A percentile compares a stretch with the other conserved stretches of the same genome.
phyloP scores from a whole-genome alignment of 2,113 vertebrate genomes.

The Clarias magur region DNA sequence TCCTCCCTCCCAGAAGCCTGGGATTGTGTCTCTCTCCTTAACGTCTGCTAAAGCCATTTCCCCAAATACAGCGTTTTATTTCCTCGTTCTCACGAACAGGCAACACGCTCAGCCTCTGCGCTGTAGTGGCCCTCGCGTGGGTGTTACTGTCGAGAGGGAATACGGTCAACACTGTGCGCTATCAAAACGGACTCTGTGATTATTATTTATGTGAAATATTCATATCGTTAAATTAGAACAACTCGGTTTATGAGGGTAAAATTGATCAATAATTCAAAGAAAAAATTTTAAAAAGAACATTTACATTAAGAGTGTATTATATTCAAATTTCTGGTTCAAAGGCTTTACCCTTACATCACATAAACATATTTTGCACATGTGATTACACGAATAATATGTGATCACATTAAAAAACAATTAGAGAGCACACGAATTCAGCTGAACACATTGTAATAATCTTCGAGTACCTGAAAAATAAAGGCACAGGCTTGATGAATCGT shows the following conservation, averaged over 20 bases:
- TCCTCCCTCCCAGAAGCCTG: constrained; percentile 28
- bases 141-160: constrained; percentile 40
- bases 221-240: neutral
- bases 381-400: neutral
- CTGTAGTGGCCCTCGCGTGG: constrained; percentile 27
- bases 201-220: neutral
- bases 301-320: neutral
- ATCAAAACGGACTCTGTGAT: constrained; percentile 1
- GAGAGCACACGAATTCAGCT: neutral
- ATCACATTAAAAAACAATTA: neutral
- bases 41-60: constrained; percentile 78
- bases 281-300: neutral
- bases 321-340: neutral
- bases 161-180: neutral
- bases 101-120: constrained; percentile 22
- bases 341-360: neutral
- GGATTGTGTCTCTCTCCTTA: constrained; percentile 31
- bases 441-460: neutral
- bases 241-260: neutral
- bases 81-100: constrained; percentile 65
- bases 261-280: neutral
- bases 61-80: constrained; percentile 75
- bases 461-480: neutral
- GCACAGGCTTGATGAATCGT: neutral
- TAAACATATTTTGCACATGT: neutral